These are phyloP conservation scores for Tortrix viridana DNA, from an alignment of 2,888 invertebrate genomes.

Conservation along the genomic window DNA sequence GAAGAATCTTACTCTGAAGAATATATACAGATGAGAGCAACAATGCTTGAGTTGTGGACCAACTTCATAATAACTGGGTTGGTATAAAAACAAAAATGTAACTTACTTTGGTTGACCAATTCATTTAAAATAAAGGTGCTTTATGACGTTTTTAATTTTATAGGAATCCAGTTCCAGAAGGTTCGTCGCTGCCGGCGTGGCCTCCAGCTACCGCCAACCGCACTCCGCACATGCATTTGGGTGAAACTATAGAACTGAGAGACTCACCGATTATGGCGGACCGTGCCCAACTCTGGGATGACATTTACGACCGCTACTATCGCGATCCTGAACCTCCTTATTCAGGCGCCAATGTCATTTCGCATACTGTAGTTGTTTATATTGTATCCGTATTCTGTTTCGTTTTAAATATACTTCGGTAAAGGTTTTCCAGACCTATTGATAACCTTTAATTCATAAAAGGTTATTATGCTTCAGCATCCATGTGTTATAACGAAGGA, in stretches of 20 bases:
- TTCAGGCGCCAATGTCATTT: constrained; percentile 39
- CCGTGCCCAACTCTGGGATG: constrained; percentile 48
- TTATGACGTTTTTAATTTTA: constrained; percentile 18
- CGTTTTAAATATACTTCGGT: background rate
- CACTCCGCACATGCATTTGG: constrained; percentile 49
- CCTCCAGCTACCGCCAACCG: constrained; percentile 42
- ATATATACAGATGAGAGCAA: background rate
- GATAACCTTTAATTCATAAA: no score
- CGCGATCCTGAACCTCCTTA: constrained; percentile 39
- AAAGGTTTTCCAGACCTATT: no score
- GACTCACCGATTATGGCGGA: constrained; percentile 41
- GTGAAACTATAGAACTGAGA: constrained; percentile 43
- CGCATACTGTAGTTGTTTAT: background rate
- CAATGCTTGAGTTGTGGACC: background rate
- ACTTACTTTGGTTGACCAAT: no score
- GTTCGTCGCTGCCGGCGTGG: constrained; percentile 48
- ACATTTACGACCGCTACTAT: constrained; percentile 48
- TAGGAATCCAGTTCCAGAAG: constrained; percentile 53
- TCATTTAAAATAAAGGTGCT: no score
- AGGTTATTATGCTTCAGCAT: no score
- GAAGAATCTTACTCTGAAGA: constrained; percentile 6
- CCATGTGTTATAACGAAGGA: no score
- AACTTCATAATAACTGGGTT: constrained; percentile 8
- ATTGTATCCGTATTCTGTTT: background rate
- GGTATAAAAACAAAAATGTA: no score